Evolutionary conservation across 2,797 vertebrate genomes (phyloP).

Genomic region (Melanotaenia nigrans): DNA sequence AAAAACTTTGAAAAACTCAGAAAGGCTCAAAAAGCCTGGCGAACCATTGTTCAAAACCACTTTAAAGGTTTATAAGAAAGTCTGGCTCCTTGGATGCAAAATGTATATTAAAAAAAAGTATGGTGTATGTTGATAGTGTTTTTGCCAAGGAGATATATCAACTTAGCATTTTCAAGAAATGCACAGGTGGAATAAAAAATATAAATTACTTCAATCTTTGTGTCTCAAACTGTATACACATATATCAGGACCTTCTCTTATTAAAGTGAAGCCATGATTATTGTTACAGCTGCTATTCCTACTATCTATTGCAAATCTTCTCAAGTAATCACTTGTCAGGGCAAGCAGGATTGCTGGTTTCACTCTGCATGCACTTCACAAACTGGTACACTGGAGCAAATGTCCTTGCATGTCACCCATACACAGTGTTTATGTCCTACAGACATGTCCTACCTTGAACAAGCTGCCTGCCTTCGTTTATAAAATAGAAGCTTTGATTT

Average conservation of each 20-base stretch:
- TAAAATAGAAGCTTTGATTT: slow-evolving; percentile 43
- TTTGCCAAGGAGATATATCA: no score
- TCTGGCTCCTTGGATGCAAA: no score
- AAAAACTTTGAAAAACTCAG: no score
- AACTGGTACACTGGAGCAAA: slow-evolving; percentile 17
- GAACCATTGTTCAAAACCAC: no score
- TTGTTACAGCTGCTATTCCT: background rate
- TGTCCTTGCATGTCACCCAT: slow-evolving; percentile 37
- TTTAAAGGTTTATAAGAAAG: no score
- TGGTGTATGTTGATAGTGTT: no score
- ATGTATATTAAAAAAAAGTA: no score
- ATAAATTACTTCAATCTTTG: background rate
- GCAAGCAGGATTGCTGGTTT: background rate
- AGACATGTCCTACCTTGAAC: slow-evolving; percentile 51
- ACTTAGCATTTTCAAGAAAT: no score
- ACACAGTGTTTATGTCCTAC: slow-evolving; percentile 34
- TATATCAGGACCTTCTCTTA: background rate
- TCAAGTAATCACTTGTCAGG: slow-evolving; percentile 1
- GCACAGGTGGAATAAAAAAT: no score
- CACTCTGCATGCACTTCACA: slow-evolving; percentile 15
- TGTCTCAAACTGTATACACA: background rate
- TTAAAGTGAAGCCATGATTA: background rate
- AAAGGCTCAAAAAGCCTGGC: no score
- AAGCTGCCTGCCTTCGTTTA: slow-evolving; percentile 47
- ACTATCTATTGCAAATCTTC: background rate